Evolutionary conservation across 2,113 vertebrate genomes (phyloP), one percentile per base, ranked within the genome.

Genomic region (Chrysochloris asiatica): DNA sequence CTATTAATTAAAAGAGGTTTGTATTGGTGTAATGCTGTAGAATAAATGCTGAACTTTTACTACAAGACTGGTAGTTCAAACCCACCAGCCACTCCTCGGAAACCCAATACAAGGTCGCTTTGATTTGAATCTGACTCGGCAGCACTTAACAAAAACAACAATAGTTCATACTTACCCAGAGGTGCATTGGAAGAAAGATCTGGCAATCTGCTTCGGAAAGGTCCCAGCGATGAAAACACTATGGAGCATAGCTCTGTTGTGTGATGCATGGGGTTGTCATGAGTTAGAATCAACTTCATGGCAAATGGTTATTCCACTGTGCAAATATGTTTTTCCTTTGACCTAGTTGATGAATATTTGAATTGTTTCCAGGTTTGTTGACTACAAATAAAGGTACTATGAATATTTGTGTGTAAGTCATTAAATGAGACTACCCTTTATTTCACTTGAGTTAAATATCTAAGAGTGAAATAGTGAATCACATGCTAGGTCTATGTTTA

Each of bases 331-430:
- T 75, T 87, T 79, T 69, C 77, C 56, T 45, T 71, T 80, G 38
- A 86, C n/a, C 52, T 75, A 24, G 19, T 2, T 78, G 48, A 45
- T 81, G 17, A n/a, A 65, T 43, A 85, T 79, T 88, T 79, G 4
- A 67, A 17, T 73, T 67, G 19, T 86, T 94, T 87, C 52, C 28
- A 84, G 33, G 47, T 89, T 86, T 87, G 76, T 48, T 33, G 47
- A 65, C 59, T 80, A 3, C 33, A 86, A 24, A 73, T 38, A 77
- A 73, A 73, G 47, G 17, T 77, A 8, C 69, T 47, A 3, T 45
- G 33, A 36, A 45, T n/a, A n/a, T 77, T 36, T 59, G 8, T 48
- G 3, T 50, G 14, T 24, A n/a, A 9, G 28, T 73, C 17, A 6
- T 63, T 16, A n/a, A n/a, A n/a, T n/a, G n/a, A n/a, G n/a, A 14